These are phyloP conservation scores for Zaprionus obscuricornis DNA, from an alignment of 2,888 invertebrate species.

Conservation along the genomic window DNA sequence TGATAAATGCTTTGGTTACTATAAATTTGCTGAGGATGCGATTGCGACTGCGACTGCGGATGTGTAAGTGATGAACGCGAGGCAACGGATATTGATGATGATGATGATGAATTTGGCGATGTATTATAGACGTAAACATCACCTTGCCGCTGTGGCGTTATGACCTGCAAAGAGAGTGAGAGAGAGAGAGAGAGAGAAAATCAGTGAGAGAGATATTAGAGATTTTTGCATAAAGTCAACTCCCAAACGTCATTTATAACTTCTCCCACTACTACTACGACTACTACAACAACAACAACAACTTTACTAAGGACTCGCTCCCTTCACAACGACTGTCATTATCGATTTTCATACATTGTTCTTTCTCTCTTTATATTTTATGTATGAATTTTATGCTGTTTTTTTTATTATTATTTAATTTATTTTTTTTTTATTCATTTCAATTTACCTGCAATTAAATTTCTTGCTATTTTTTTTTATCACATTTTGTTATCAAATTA, in stretches of 20 bases:
- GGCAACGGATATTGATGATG: too few species aligned
- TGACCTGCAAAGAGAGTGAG: slow-evolving; percentile 84
- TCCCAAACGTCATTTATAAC: too few species aligned
- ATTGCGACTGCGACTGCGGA: too few species aligned
- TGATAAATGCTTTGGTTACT: slow-evolving; percentile 79
- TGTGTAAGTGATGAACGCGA: too few species aligned
- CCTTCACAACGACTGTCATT: slow-evolving; percentile 11
- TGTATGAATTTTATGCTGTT: slow-evolving; percentile 24
- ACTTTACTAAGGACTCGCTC: not conserved
- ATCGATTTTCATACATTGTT: slow-evolving; percentile 57
- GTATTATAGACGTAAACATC: slow-evolving; percentile 89
- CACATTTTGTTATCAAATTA: slow-evolving; percentile 58
- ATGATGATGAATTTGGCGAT: slow-evolving; percentile 78
- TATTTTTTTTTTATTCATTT: too few species aligned
- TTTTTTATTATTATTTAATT: slow-evolving; percentile 12
- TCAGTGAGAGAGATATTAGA: not conserved
- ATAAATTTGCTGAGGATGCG: slow-evolving; percentile 67
- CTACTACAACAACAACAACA: not conserved
- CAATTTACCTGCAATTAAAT: too few species aligned
- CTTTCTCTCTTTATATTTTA: slow-evolving; percentile 2
- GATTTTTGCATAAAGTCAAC: too few species aligned
- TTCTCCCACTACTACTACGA: slow-evolving; percentile 3
- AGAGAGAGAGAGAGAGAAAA: not conserved
- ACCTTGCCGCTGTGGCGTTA: slow-evolving; percentile 89
- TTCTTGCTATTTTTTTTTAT: slow-evolving; percentile 35